Evolutionary conservation across 2,888 invertebrate species (phyloP), one percentile per base, ranked within the genome.

Genomic region (Sicus ferrugineus): DNA sequence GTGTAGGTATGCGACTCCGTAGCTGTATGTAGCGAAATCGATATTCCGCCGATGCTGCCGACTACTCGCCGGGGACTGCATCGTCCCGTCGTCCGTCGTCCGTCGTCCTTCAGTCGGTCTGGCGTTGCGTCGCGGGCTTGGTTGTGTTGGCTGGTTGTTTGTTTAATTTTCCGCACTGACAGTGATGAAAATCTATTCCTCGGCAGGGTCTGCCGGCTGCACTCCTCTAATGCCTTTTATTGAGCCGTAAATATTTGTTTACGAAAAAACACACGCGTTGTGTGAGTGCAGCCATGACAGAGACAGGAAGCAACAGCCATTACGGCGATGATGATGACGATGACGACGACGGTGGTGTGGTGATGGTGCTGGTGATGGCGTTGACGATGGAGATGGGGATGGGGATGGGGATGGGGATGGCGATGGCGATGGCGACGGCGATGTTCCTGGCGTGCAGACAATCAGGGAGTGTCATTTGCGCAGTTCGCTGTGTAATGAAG

Each of bases 151-250:
- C 3, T 62, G 50, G 77, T 74, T 79, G 80, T 79, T 80, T 79
- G 78, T 76, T 79, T 79, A 77, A 78, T 80, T 80, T 79, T 77
- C 75, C 76, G 75, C 76, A 75, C 74, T 72, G 74, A 76, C 77
- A 76, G 78, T 79, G 80, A 79, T 79, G 80, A 79, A 80, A 80
- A 80, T 80, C 80, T 79, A 79, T 79, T 59, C 30, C 26, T 34
- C 34, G 26, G 26, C 21, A 42, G 31, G 52, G 48, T 70, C 76
- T 28, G 2, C 54, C 34, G n/a, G 16, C n/a, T 2, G 34, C 62
- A 50, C 46, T 42, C 52, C 26, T 16, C 50, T 23, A 61, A 68
- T 68, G 54, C 19, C 58, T 68, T 68, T 56, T 69, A 68, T 69
- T 68, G 72, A 70, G 70, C 70, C 68, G 70, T 72, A 70, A 73